Evolutionary conservation across 1,140 invertebrate genomes (phyloP), one percentile per base, ranked within the genome.

Genomic region (Drosophila elegans): DNA sequence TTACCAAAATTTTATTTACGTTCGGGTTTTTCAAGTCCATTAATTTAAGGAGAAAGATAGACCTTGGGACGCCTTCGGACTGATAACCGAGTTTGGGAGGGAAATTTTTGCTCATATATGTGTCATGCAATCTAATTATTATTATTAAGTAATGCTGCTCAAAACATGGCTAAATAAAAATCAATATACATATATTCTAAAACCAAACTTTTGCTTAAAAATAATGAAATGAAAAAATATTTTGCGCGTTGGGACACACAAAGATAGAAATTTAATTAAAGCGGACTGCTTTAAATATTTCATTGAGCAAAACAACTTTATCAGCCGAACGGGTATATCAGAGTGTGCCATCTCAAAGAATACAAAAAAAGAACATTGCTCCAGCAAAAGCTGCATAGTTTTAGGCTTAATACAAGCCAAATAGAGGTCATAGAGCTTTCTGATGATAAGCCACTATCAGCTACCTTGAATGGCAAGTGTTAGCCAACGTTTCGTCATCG

Each of bases 401-500:
- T 71, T 71, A 41, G 67, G 67, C 51, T 34, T 3, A 1, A 1
- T 5, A 4, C 3, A n/a, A 12, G 10, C 4, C 9, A 9, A 69
- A 9, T 13, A 34, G 41, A 52, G 41, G 7, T 25, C 41, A 13
- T 48, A 12, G n/a, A 71, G 64, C 66, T 71, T 57, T 71, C 13
- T n/a, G 12, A 11, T 46, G 64, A 71, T 71, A 56, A 68, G 64
- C 27, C 36, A 25, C 39, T 48, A 68, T 67, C 41, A 41, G 36
- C 11, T 12, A 27, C 64, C 67, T 71, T 56, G 67, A 57, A 54
- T n/a, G 51, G 25, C 38, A 39, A 29, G 55, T 74, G 42, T 25
- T 54, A 72, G 21, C 36, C 25, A 16, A 29, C 16, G 38, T 74
- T 62, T 74, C 72, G 72, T 75, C 60, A 75, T 75, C 56, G 72